Evolutionary conservation across 2,888 invertebrate species (phyloP).

Genomic region (Meteorus cinctellus): DNA sequence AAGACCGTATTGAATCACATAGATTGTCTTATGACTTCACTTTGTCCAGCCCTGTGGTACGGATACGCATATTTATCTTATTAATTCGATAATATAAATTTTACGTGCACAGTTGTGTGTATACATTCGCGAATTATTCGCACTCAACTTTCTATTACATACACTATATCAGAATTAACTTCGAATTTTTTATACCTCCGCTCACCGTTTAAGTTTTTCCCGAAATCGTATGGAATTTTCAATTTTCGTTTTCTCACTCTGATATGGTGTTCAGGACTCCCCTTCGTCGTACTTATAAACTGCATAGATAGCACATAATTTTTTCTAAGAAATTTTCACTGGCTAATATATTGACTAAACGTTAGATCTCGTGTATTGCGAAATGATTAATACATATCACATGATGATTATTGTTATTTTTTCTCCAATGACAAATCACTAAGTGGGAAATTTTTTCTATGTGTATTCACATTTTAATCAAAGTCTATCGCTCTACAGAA

Average conservation of each 20-base stretch:
- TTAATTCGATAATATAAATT: slow-evolving; percentile 41
- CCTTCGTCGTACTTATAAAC: slow-evolving; percentile 31
- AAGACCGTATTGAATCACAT: too few relatives aligned
- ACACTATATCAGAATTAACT: not conserved
- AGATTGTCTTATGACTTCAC: too few relatives aligned
- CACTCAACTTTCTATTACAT: not conserved
- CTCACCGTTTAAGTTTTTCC: not conserved
- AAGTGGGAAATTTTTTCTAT: not conserved
- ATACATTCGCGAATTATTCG: not conserved
- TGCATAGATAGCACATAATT: slow-evolving; percentile 17
- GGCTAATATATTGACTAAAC: slow-evolving; percentile 38
- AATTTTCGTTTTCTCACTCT: slow-evolving; percentile 26
- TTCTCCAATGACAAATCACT: slow-evolving; percentile 10
- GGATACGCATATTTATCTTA: not conserved
- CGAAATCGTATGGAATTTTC: slow-evolving; percentile 22
- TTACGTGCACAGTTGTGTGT: slow-evolving; percentile 45
- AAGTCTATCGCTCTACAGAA: slow-evolving; percentile 49
- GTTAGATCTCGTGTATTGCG: not conserved
- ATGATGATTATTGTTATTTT: slow-evolving; percentile 23
- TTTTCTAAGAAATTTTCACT: slow-evolving; percentile 57
- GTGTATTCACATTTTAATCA: slow-evolving; percentile 29
- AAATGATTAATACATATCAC: slow-evolving; percentile 35
- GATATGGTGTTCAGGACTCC: slow-evolving; percentile 41
- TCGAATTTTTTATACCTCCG: not conserved
- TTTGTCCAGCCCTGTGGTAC: not conserved